Evolutionary conservation across 2,888 invertebrate genomes (phyloP).

Genomic region (Baronia brevicornis): DNA sequence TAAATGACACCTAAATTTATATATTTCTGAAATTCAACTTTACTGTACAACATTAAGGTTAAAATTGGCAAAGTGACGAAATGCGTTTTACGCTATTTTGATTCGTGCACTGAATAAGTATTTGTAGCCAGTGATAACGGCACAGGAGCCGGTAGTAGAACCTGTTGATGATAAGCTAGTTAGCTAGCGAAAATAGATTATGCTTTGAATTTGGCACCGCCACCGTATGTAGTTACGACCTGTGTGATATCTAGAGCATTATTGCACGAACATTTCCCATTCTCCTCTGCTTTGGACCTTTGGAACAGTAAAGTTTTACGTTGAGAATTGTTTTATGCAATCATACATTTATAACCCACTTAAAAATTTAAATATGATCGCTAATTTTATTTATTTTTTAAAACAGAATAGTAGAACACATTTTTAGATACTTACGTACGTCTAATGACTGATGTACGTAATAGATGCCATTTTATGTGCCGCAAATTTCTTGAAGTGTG

Average conservation of each 20-base stretch:
- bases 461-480: too few species aligned
- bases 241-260: conserved; percentile 36
- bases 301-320: conserved; percentile 5
- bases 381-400: too few species aligned
- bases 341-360: too few species aligned
- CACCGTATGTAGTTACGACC: conserved; percentile 35
- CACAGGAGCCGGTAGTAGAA: conserved; percentile 63
- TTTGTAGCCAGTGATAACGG: conserved; percentile 73
- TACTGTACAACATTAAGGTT: not conserved
- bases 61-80: not conserved
- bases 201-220: conserved; percentile 50
- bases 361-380: too few species aligned
- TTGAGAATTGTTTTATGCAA: too few species aligned
- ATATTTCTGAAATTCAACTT: not conserved
- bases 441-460: too few species aligned
- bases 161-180: conserved; percentile 72
- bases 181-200: conserved; percentile 50
- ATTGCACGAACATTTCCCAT: conserved; percentile 23
- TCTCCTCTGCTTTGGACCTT: conserved; percentile 8
- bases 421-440: too few species aligned
- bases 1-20: conserved; percentile 1
- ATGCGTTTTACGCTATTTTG: conserved; percentile 5
- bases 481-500: too few species aligned
- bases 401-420: too few species aligned
- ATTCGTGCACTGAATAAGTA: conserved; percentile 25